Evolutionary conservation across 2,888 invertebrate species (phyloP), one percentile per base, ranked within the genome.

Genomic region (Xiphydria camelus): DNA sequence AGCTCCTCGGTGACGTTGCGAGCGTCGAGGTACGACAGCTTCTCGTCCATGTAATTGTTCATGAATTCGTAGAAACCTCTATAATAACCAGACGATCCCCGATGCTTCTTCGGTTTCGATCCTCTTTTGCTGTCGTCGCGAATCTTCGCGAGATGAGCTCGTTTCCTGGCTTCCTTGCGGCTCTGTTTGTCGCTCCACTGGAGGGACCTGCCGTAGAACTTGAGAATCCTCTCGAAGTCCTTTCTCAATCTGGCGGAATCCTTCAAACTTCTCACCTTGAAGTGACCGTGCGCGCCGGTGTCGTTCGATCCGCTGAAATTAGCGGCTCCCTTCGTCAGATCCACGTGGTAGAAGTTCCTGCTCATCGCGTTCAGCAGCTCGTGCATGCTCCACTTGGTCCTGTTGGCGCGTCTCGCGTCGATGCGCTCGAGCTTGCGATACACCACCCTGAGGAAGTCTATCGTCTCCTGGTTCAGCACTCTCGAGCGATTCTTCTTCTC

Each of bases 51-150:
- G 47, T 75, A 74, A 26, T 68, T 65, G 41, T 75, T 74, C 18
- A 75, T 64, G 47, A 75, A 73, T 44, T 74, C 73, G 47, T 75
- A 71, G 45, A 75, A 73, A n/a, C 74, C 74, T 23, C 66, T 69
- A 56, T 71, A 74, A 37, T 70, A 69, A 47, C 65, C 68, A 29
- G 67, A 66, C 1, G 52, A 43, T 19, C 64, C 62, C 36, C 69
- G 66, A 23, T 69, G 66, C 49, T 68, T 69, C 45, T 68, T 67
- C 18, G 62, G 62, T 41, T 66, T 68, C 32, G 26, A 29, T 4
- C 7, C 3, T 29, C 2, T 29, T 29, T 4, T 12, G 14, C 15
- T 29, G 15, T 29, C 29, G 9, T 4, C 15, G 15, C 14, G 29
- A 1, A 9, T 14, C 12, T 12, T 6, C 29, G 2, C 4, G 3